Evolutionary conservation across 1,140 invertebrate genomes (phyloP), one percentile per base, ranked within the genome.

Genomic region (Dendrolimus kikuchii): DNA sequence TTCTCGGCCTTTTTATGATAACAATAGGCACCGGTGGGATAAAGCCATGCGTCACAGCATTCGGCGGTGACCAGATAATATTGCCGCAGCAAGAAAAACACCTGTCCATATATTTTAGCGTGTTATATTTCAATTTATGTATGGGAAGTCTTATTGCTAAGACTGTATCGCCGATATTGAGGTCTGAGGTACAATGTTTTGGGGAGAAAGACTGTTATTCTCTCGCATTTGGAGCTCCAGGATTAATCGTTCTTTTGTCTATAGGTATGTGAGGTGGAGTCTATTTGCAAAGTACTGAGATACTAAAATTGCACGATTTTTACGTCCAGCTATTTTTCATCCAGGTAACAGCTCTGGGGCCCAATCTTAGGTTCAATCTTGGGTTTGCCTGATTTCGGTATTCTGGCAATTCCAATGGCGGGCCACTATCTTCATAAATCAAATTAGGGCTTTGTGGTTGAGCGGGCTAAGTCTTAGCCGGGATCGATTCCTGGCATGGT

Each of bases 21-120:
- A 93, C 93, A 3, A 8, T 94, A 5, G 94, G 94, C 5, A 94
- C 94, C 0, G 96, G 95, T 5, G 94, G 96, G 2, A 97, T 98
- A 66, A 97, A 98, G 73, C 95, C 96, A 4, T 97, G 95, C 79
- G 95, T 97, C 0, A 90, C 93, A 1, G 92, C 95, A 0, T 97
- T 97, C 77, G 96, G 96, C n/a, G 96, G 95, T 4, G 96, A 98
- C 75, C 96, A 98, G 84, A 95, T 95, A 70, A 64, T 83, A 42
- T 58, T 92, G 4, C 92, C 93, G 2, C 82, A 90, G 62, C 92
- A 91, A 74, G 91, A 86, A 48, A 74, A 76, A 38, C 68, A 90
- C 54, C 72, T 92, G 4, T 72, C 85, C 4, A 71, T 89, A n/a
- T 94, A 92, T 71, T 94, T 94, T 71, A 93, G 91, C 5, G 76